Evolutionary conservation across 1,140 invertebrate genomes (phyloP), one percentile per base, ranked within the genome.

Genomic region (Lethrus apterus): DNA sequence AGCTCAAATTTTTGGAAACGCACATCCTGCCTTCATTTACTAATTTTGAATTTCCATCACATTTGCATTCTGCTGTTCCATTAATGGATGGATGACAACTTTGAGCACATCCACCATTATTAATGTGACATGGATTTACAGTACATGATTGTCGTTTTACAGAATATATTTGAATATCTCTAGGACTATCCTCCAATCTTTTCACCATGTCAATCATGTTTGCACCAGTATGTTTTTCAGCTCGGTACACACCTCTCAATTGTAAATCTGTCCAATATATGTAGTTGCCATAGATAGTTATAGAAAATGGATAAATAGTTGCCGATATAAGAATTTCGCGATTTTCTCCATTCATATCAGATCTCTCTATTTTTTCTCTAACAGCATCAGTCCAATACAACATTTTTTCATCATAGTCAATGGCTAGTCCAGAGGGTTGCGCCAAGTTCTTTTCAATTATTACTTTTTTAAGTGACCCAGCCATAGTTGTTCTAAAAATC

Each of bases 251-350:
- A 1, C 94, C 94, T 17, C 91, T 72, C 0, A 96, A 65, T 62
- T 94, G 93, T 23, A 98, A 74, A 68, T 99, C 96, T 0, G 94
- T 98, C 92, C 95, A 96, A 66, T 97, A 99, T 35, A 99, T 94
- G 63, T 92, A 93, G 59, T 91, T 81, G 15, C 84, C 76, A 67
- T 84, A 89, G 0, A 97, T 86, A 0, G 92, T 93, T 9, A 98
- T 89, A 0, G 92, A 92, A 65, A 95, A 97, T 4, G 93, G 93
- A 76, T 97, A 95, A 48, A 96, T 94, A 0, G 93, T 94, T 0
- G 91, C 90, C 0, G 82, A 80, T 32, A 94, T 80, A 0, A 94
- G 66, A 2, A 90, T 73, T 68, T 89, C 78, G 4, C 84, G 64
- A 24, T 80, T 78, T 10, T 74, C 79, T 2, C 95, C 95, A 64